These are phyloP conservation scores for Macquaria australasica DNA, from an alignment of 2,113 vertebrate species.

Conservation along the genomic window DNA sequence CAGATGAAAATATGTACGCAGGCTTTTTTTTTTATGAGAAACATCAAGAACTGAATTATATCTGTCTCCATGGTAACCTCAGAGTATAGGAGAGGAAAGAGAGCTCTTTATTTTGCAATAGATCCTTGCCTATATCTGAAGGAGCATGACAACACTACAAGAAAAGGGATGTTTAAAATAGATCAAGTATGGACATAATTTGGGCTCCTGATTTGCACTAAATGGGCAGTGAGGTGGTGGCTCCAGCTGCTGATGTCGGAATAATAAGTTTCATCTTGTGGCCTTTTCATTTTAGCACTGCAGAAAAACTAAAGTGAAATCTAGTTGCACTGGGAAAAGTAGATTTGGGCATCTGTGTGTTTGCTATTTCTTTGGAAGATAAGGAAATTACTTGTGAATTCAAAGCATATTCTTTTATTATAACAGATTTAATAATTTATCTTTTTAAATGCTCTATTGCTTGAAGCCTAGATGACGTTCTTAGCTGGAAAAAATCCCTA, in stretches of 20 bases:
- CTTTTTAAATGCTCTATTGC: background rate
- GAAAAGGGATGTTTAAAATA: slow-evolving; percentile 42
- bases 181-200: slow-evolving; percentile 47
- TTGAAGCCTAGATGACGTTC: background rate
- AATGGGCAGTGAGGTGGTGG: slow-evolving; percentile 14
- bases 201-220: slow-evolving; percentile 35
- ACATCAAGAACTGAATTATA: slow-evolving; percentile 83
- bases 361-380: background rate
- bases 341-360: background rate
- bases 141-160: slow-evolving; percentile 53
- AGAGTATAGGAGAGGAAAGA: slow-evolving; percentile 72
- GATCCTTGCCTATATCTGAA: slow-evolving; percentile 69
- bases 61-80: slow-evolving; percentile 83
- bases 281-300: slow-evolving; percentile 5
- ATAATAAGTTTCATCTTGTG: slow-evolving; percentile 18
- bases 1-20: slow-evolving; percentile 82
- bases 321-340: background rate
- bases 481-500: background rate
- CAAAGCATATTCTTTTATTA: background rate
- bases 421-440: background rate
- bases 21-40: slow-evolving; percentile 73
- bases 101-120: slow-evolving; percentile 77
- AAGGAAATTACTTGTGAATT: background rate
- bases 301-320: background rate
- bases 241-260: background rate